A percentile compares a stretch with the other conserved stretches of the same genome.
Conservation (phyloP, 2,113 vertebrate species). For the Oceanodroma tethys region DNA sequence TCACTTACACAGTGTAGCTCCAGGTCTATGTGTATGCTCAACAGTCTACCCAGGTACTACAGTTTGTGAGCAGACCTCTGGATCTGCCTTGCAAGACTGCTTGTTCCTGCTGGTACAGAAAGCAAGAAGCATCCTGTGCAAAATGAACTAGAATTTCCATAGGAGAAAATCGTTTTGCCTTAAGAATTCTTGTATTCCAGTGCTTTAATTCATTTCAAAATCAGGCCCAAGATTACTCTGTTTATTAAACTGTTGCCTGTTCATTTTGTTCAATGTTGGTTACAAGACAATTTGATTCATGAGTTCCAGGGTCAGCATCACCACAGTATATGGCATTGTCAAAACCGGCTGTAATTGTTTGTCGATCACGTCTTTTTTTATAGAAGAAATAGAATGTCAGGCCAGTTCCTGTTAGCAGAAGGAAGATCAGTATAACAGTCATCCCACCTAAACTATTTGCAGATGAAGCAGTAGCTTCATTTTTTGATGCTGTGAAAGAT, state of each 20-base stretch:
- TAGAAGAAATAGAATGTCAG: slow-evolving; percentile 78
- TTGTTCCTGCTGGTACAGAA: slow-evolving; percentile 12
- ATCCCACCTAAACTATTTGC: slow-evolving; percentile 69
- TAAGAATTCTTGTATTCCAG: not conserved
- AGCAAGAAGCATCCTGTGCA: not conserved
- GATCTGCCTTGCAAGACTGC: not conserved
- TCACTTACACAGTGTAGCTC: not conserved
- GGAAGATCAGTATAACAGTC: slow-evolving; percentile 74
- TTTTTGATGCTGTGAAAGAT: slow-evolving; percentile 23
- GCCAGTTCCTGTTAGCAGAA: slow-evolving; percentile 73
- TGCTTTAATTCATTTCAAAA: not conserved
- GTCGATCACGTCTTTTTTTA: slow-evolving; percentile 70
- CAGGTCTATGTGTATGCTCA: not conserved
- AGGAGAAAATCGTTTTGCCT: slow-evolving; percentile 30
- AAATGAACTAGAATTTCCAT: not conserved
- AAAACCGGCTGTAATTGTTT: slow-evolving; percentile 73
- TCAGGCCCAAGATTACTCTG: not conserved
- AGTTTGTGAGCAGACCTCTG: not conserved
- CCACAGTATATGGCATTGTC: slow-evolving; percentile 87
- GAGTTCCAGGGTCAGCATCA: slow-evolving; percentile 46
- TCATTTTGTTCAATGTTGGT: slow-evolving; percentile 93
- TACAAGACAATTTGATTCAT: slow-evolving; percentile 85
- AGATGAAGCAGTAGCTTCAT: not conserved
- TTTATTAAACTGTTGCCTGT: slow-evolving; percentile 61
- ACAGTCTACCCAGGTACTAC: not conserved